Evolutionary conservation across 2,888 invertebrate genomes (phyloP).

Genomic region (Acheta domesticus): DNA sequence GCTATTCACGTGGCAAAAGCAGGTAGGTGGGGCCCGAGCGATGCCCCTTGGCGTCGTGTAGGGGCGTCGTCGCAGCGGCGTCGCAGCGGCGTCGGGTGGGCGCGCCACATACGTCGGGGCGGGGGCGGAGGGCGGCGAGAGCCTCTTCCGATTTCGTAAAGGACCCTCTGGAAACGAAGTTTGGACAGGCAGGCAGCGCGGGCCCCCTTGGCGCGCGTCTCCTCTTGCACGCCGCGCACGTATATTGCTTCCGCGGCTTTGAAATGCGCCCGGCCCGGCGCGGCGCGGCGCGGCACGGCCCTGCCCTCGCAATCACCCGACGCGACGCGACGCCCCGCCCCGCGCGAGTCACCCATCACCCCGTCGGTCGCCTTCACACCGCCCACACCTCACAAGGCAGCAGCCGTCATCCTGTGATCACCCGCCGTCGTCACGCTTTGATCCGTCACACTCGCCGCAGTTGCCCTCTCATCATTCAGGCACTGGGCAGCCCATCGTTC

Average conservation of each 20-base stretch:
- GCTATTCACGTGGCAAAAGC: too few relatives aligned
- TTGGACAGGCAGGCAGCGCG: not conserved
- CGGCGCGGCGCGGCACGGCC: not conserved
- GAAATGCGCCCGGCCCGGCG: not conserved
- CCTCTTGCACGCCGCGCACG: not conserved
- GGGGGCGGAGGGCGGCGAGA: not conserved
- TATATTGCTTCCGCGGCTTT: conserved; percentile 11
- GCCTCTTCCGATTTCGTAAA: conserved; percentile 9
- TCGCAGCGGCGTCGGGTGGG: too few relatives aligned
- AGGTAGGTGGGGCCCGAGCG: too few relatives aligned
- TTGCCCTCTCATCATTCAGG: too few relatives aligned
- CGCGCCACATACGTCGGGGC: not conserved
- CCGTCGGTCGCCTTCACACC: not conserved
- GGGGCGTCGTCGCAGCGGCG: too few relatives aligned
- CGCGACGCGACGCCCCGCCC: not conserved
- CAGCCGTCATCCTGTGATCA: too few relatives aligned
- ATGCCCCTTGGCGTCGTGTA: too few relatives aligned
- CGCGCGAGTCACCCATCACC: not conserved
- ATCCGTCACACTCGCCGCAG: too few relatives aligned
- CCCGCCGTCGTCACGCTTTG: too few relatives aligned
- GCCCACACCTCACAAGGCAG: not conserved
- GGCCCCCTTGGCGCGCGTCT: not conserved
- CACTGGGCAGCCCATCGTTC: too few relatives aligned
- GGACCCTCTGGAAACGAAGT: conserved; percentile 7
- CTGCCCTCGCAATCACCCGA: not conserved